A percentile compares a stretch with the other conserved stretches of the same genome.
These are phyloP conservation scores for Cliona cf. orientalis DNA, from an alignment of 37 sponge, comb jelly and placozoan species.

Conservation along the genomic window DNA sequence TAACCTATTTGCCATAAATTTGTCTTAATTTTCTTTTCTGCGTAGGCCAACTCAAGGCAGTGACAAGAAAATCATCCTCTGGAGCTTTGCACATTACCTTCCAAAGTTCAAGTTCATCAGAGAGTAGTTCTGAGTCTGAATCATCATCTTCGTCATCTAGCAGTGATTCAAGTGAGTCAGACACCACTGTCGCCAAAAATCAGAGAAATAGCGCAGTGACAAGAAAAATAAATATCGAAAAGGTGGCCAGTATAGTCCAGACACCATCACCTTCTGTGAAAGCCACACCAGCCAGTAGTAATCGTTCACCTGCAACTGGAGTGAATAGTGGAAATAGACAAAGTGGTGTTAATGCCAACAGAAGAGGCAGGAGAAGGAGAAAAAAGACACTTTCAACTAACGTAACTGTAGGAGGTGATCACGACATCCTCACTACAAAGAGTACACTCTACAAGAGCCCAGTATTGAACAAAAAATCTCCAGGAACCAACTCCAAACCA, in stretches of 20 bases:
- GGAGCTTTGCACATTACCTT: conserved; percentile 34
- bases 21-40: too few species aligned
- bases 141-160: background rate
- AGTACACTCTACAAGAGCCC: conserved; percentile 19
- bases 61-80: conserved; percentile 4
- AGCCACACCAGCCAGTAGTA: too few species aligned
- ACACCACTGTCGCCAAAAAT: background rate
- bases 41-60: background rate
- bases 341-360: background rate
- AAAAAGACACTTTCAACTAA: background rate
- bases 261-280: background rate
- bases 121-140: background rate
- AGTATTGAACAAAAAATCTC: background rate
- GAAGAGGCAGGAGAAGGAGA: background rate
- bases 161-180: background rate
- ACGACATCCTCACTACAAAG: conserved; percentile 22
- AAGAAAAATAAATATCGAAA: background rate
- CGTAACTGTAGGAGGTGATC: conserved; percentile 21
- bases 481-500: background rate
- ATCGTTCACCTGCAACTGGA: background rate
- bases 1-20: too few species aligned
- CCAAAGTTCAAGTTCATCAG: conserved; percentile 13
- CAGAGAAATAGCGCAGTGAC: background rate
- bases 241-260: too few species aligned
- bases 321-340: background rate